A percentile compares a stretch with the other conserved stretches of the same genome.
These are phyloP conservation scores for Neostethus bicornis DNA, from an alignment of 2,797 vertebrate species.

Conservation along the genomic window DNA sequence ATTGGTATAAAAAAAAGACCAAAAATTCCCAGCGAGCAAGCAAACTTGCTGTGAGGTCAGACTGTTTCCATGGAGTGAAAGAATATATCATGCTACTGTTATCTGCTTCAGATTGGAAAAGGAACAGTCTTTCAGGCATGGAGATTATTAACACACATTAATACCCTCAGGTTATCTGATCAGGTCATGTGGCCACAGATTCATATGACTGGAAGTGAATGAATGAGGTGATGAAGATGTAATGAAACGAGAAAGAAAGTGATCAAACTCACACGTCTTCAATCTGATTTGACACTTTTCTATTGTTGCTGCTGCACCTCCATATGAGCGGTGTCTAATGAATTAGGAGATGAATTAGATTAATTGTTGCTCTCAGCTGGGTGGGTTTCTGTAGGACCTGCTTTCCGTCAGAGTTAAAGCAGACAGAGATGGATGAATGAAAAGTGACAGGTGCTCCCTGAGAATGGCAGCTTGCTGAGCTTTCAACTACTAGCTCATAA, in stretches of 20 bases:
- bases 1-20: no score
- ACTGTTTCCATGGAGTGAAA: no score
- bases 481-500: constrained; percentile 50
- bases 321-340: constrained; percentile 53
- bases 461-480: constrained; percentile 57
- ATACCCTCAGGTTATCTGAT: constrained; percentile 72
- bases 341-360: constrained; percentile 64
- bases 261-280: constrained; percentile 36
- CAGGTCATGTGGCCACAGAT: constrained; percentile 58
- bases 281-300: constrained; percentile 54
- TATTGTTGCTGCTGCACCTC: constrained; percentile 32
- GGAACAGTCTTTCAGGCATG: constrained; percentile 64
- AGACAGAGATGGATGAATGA: constrained; percentile 55
- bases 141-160: constrained; percentile 65
- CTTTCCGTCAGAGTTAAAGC: constrained; percentile 44
- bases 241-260: constrained; percentile 65
- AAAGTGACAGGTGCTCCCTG: constrained; percentile 58
- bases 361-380: constrained; percentile 62
- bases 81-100: no score
- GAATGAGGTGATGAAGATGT: constrained; percentile 40
- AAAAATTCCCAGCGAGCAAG: no score
- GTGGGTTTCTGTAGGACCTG: constrained; percentile 49
- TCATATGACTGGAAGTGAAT: constrained; percentile 43
- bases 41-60: no score
- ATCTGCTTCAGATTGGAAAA: constrained; percentile 77